Conservation (phyloP, 2,888 invertebrate genomes). For the Zeuzera pyrina region DNA sequence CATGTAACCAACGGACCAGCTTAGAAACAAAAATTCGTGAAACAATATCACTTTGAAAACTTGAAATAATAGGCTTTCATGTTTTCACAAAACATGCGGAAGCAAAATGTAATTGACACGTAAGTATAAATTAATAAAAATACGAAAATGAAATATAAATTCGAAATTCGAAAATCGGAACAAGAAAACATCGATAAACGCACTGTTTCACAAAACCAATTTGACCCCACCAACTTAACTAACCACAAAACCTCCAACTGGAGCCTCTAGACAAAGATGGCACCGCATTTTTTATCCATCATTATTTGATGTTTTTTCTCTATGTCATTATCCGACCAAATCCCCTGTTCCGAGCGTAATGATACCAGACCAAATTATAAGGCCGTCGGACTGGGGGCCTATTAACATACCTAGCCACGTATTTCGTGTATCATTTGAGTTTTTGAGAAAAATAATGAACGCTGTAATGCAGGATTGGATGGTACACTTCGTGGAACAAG, state of each 20-base stretch:
- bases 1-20: no score
- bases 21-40: no score
- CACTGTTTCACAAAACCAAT: no score
- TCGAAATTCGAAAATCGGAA: no score
- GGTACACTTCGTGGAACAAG: conserved; percentile 15
- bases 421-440: conserved; percentile 45
- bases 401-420: conserved; percentile 61
- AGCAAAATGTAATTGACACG: no score
- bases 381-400: conserved; percentile 39
- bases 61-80: no score
- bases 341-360: conserved; percentile 47
- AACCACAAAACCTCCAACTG: neutral
- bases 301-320: conserved; percentile 43
- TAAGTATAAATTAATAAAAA: no score
- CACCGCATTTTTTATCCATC: conserved; percentile 33
- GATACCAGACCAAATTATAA: conserved; percentile 65
- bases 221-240: no score
- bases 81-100: no score
- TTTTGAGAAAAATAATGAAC: conserved; percentile 18
- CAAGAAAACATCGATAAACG: no score
- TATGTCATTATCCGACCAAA: conserved; percentile 49
- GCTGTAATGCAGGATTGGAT: conserved; percentile 8
- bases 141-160: no score
- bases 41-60: no score
- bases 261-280: conserved; percentile 1